Conservation (phyloP, 2,888 invertebrate genomes). For the Alsophila aescularia region DNA sequence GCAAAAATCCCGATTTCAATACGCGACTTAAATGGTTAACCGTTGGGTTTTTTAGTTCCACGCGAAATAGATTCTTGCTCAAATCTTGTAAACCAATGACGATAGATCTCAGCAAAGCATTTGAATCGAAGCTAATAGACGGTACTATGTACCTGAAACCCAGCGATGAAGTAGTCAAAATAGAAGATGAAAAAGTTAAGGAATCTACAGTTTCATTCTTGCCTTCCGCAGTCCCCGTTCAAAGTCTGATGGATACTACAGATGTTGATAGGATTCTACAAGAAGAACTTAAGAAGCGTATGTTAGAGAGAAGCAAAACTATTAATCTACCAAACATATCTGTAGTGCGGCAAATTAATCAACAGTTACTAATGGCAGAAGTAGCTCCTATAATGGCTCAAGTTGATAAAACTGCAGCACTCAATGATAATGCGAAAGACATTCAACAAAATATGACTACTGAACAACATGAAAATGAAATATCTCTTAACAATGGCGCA, state of each 20-base stretch:
- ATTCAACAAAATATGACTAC: background rate
- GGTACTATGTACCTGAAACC: slow-evolving; percentile 54
- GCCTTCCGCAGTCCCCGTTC: slow-evolving; percentile 57
- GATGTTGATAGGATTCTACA: slow-evolving; percentile 26
- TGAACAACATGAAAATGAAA: background rate
- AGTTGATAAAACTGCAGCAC: slow-evolving; percentile 9
- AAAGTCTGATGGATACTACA: slow-evolving; percentile 55
- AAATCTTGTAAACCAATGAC: slow-evolving; percentile 69
- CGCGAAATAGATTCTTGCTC: slow-evolving; percentile 60
- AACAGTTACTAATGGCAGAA: slow-evolving; percentile 66
- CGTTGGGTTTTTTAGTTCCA: slow-evolving; percentile 62
- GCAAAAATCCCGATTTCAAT: slow-evolving; percentile 79
- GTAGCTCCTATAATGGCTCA: slow-evolving; percentile 60
- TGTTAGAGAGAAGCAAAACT: slow-evolving; percentile 57
- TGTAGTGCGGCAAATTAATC: slow-evolving; percentile 63
- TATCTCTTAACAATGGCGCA: background rate
- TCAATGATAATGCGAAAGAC: background rate
- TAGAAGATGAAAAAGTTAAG: slow-evolving; percentile 7
- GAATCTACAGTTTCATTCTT: slow-evolving; percentile 42
- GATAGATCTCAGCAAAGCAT: slow-evolving; percentile 68
- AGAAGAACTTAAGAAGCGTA: slow-evolving; percentile 28
- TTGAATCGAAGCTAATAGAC: slow-evolving; percentile 63
- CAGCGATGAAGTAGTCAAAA: slow-evolving; percentile 4
- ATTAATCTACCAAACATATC: slow-evolving; percentile 65
- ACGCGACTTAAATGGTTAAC: slow-evolving; percentile 67